Evolutionary conservation across 2,113 vertebrate genomes (phyloP).

Genomic region (Petroica traversi): DNA sequence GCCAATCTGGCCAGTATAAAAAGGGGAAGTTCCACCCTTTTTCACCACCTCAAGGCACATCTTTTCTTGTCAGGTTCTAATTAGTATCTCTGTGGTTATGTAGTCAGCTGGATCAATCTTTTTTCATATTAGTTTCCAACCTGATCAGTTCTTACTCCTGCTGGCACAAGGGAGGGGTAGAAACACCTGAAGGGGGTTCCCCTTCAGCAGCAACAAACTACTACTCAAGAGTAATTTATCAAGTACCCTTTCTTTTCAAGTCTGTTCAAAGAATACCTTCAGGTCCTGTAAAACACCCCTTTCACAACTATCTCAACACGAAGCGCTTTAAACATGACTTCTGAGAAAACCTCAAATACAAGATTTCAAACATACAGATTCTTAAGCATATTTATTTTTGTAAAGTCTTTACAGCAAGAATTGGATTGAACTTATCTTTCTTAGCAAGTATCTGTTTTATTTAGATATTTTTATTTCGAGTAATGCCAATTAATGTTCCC

Average conservation of each 20-base stretch:
- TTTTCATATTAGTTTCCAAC: not conserved
- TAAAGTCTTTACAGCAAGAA: not conserved
- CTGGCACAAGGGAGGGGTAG: slow-evolving; percentile 15
- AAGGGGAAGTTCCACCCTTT: not conserved
- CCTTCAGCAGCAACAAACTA: slow-evolving; percentile 29
- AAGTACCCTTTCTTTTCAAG: slow-evolving; percentile 35
- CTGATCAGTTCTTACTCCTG: not conserved
- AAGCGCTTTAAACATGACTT: slow-evolving; percentile 48
- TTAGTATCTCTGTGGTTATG: not conserved
- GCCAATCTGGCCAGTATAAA: not conserved
- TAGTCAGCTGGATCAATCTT: not conserved
- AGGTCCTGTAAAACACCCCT: slow-evolving; percentile 36
- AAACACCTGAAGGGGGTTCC: slow-evolving; percentile 34
- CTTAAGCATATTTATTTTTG: not conserved
- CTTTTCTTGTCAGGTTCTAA: not conserved
- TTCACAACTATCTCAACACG: not conserved
- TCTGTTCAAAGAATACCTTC: slow-evolving; percentile 57
- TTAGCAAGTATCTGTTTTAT: not conserved
- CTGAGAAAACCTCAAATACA: slow-evolving; percentile 53
- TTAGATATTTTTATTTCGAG: not conserved
- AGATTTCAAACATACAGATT: slow-evolving; percentile 7
- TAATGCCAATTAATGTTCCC: not conserved
- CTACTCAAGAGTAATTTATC: slow-evolving; percentile 33
- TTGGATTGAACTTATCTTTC: not conserved
- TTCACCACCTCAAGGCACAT: not conserved